Base-by-base conservation (phyloP, 2,888 invertebrate genomes). In the Alsophila aescularia region DNA sequence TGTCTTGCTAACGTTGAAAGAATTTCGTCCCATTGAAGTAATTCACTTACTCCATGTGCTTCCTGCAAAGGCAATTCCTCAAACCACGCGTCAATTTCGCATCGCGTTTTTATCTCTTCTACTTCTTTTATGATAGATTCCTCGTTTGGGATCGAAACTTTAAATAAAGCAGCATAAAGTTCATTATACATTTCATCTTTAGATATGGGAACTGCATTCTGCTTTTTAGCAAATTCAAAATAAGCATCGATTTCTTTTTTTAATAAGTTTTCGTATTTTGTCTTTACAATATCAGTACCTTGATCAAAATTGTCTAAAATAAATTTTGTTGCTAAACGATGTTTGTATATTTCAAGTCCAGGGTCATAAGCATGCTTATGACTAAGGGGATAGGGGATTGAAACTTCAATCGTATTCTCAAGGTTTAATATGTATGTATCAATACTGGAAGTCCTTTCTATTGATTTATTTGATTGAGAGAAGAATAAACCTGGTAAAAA, bases 291-390 rank as follows among this genome's bases (percentile, higher is more conserved):
- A 44, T 83, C 79, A 51, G 72, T 67, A 1, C 70, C 66, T 42
- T 83, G 75, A 48, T 87, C 87, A 61, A 84, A 85, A 45, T 87
- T 85, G 51, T 85, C 78, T 44, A 87, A 66, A 53, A 87, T 79
- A 62, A 85, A 87, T 60, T 76, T 72, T 14, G 75, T 70, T n/a
- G 79, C 74, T 54, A 86, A 64, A 4, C 75, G 72, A 56, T 72
- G 74, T 63, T 84, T 86, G 43, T 83, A 86, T 41, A 86, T 72
- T 64, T 85, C 79, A 64, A 84, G 85, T 2, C 72, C 80, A 47
- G 84, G 82, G 50, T 81, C 78, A 31, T 70, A 62, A 1, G 52
- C 44, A 49, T 73, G 62, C 4, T 45, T 67, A 29, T 37, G 45
- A 6, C 59, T 63, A 0, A 72, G 37, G 8, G 81, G 77, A 50